Conservation (phyloP, 1,140 invertebrate species). For the Whitmania pigra region DNA sequence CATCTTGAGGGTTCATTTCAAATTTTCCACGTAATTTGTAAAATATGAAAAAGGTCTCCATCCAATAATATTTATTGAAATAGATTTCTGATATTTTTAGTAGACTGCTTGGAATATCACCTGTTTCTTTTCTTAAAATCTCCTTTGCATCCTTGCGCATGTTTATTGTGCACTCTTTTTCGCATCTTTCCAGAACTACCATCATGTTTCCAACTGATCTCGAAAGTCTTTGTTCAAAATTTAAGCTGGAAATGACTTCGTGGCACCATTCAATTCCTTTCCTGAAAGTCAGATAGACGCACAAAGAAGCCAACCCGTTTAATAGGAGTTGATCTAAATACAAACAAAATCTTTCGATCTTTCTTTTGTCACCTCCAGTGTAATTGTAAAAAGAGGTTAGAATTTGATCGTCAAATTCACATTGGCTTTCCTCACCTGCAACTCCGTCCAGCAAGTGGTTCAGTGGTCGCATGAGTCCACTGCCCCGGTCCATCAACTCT, state of each 20-base stretch:
- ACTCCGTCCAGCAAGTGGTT: neutral
- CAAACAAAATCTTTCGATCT: neutral
- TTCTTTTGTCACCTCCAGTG: neutral
- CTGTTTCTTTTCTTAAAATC: neutral
- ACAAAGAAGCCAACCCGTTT: neutral
- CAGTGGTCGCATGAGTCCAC: neutral
- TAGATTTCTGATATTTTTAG: neutral
- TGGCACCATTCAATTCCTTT: constrained; percentile 2
- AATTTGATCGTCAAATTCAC: constrained; percentile 12
- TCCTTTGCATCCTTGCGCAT: neutral
- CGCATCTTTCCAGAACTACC: neutral
- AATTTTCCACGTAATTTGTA: neutral
- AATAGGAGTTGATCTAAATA: neutral
- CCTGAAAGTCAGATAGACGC: neutral
- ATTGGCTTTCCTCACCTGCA: neutral
- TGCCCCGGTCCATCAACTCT: neutral
- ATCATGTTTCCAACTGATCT: neutral
- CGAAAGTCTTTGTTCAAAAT: neutral
- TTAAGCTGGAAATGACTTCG: neutral
- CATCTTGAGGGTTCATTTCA: neutral
- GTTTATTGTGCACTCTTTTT: constrained; percentile 8
- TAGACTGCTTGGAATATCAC: neutral
- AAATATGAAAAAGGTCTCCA: constrained; percentile 7
- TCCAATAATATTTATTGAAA: neutral
- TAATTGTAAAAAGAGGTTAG: neutral